Percentiles rank a stretch among this genome's conserved stretches.
These are phyloP conservation scores for Stomatorhinus walkeri DNA, from an alignment of 2,797 vertebrate species.

Conservation along the genomic window DNA sequence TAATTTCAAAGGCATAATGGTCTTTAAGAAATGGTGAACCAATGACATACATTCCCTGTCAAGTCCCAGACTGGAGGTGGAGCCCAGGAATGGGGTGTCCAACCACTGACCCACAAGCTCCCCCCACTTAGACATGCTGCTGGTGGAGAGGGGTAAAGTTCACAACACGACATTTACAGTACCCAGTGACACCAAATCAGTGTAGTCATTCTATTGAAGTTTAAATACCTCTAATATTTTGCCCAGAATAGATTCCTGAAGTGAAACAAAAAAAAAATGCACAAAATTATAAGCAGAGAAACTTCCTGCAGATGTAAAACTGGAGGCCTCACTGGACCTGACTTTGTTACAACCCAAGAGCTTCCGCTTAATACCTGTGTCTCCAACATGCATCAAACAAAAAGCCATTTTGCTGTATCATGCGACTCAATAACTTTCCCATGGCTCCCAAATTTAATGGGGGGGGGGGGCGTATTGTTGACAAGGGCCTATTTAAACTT, in stretches of 20 bases:
- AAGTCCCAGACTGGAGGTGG: neutral
- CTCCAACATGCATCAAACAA: neutral
- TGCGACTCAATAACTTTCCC: neutral
- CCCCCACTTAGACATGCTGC: slow-evolving; percentile 7
- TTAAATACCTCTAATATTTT: slow-evolving; percentile 67
- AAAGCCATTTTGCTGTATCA: neutral
- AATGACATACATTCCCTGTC: neutral
- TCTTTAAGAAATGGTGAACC: neutral
- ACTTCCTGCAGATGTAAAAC: neutral
- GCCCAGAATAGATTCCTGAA: slow-evolving; percentile 59
- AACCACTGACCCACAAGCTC: neutral
- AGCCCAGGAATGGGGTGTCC: neutral
- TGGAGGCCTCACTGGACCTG: neutral
- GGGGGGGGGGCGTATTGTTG: neutral
- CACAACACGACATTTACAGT: neutral
- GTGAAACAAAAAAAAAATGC: slow-evolving; percentile 42
- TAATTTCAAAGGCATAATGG: neutral
- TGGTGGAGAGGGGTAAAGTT: neutral
- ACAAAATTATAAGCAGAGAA: neutral
- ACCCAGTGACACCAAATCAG: slow-evolving; percentile 31
- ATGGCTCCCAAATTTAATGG: neutral
- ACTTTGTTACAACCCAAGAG: neutral
- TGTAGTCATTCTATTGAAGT: slow-evolving; percentile 35
- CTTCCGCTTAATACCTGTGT: neutral
- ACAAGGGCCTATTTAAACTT: neutral